phyloP scores from a whole-genome alignment of 2,888 invertebrate genomes.

The Sinopyrophorus schimmeli region DNA sequence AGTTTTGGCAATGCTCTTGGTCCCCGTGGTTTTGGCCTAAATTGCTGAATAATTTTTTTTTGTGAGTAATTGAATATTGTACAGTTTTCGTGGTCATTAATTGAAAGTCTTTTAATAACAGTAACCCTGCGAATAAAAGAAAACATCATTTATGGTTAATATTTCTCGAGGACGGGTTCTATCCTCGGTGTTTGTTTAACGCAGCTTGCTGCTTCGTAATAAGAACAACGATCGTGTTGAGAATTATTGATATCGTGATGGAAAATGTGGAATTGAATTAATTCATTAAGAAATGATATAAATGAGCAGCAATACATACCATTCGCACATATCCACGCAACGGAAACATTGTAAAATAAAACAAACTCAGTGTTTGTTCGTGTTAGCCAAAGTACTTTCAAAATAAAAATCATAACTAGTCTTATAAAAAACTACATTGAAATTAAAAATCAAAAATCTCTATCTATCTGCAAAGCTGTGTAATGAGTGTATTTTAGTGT shows the following conservation, averaged over 20 bases:
- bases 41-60: too few relatives aligned
- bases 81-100: too few relatives aligned
- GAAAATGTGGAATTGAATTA: slow-evolving; percentile 11
- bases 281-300: slow-evolving; percentile 25
- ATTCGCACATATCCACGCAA: slow-evolving; percentile 56
- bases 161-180: slow-evolving; percentile 53
- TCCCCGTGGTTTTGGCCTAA: too few relatives aligned
- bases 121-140: slow-evolving; percentile 16
- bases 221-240: neutral
- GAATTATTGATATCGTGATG: neutral
- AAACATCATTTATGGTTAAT: slow-evolving; percentile 38
- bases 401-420: slow-evolving; percentile 23
- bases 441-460: slow-evolving; percentile 21
- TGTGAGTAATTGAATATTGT: too few relatives aligned
- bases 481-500: slow-evolving; percentile 28
- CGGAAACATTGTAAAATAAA: slow-evolving; percentile 57
- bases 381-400: slow-evolving; percentile 41
- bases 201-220: slow-evolving; percentile 51
- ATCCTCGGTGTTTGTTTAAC: slow-evolving; percentile 53
- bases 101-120: too few relatives aligned
- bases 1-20: slow-evolving; percentile 6
- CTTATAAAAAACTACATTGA: slow-evolving; percentile 20
- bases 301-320: slow-evolving; percentile 53
- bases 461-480: slow-evolving; percentile 30
- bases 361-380: slow-evolving; percentile 55